These are phyloP conservation scores for Typhlichthys subterraneus DNA, from an alignment of 2,797 vertebrate species.

Conservation along the genomic window DNA sequence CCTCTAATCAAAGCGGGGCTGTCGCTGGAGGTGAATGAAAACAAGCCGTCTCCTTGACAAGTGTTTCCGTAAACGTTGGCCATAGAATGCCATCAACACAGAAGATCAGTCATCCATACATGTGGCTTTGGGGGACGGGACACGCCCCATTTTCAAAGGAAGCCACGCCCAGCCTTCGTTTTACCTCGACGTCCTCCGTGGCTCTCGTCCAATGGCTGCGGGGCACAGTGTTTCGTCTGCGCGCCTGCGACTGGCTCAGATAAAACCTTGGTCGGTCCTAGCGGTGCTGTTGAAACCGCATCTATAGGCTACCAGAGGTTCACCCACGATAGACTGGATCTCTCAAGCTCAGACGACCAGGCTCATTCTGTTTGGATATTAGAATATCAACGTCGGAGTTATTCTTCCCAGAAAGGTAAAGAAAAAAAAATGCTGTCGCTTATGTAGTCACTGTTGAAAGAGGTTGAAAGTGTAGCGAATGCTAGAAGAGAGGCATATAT, in stretches of 20 bases:
- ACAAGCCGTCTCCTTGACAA: constrained; percentile 72
- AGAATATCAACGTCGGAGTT: constrained; percentile 29
- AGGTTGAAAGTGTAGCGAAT: too few relatives aligned
- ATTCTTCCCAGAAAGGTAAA: constrained; percentile 61
- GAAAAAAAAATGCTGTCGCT: not conserved
- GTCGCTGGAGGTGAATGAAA: constrained; percentile 61
- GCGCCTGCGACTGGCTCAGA: constrained; percentile 59
- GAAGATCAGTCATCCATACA: constrained; percentile 45
- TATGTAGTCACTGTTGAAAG: too few relatives aligned
- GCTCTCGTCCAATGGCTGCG: constrained; percentile 68
- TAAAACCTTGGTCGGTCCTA: constrained; percentile 65
- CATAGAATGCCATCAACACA: constrained; percentile 59
- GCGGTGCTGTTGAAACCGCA: constrained; percentile 30
- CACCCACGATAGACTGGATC: constrained; percentile 15
- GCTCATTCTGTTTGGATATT: constrained; percentile 63
- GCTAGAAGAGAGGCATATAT: too few relatives aligned
- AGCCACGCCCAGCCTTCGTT: constrained; percentile 48
- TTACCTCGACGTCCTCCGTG: constrained; percentile 30
- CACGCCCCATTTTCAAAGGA: constrained; percentile 20
- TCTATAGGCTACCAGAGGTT: constrained; percentile 8
- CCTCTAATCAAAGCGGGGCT: constrained; percentile 48
- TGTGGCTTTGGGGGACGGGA: constrained; percentile 16
- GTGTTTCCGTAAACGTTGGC: constrained; percentile 70
- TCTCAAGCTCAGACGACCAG: constrained; percentile 10
- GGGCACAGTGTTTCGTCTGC: constrained; percentile 40